These are phyloP conservation scores for Epinotia nisella DNA, from an alignment of 2,888 invertebrate genomes.

Conservation along the genomic window DNA sequence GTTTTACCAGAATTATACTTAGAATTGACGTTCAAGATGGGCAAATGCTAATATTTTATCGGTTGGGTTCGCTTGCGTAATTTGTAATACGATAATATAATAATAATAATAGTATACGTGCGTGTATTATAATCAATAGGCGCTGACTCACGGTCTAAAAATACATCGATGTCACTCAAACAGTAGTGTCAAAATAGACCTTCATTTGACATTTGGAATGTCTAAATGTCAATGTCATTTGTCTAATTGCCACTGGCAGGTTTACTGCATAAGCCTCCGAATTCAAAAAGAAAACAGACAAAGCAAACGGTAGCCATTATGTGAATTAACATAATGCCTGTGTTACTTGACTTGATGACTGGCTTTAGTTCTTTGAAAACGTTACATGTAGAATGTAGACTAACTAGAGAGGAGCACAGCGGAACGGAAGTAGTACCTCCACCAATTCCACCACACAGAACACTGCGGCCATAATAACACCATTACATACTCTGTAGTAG, in stretches of 20 bases:
- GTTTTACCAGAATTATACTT: too few species aligned
- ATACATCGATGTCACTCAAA: conserved; percentile 9
- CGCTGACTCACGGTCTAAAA: neutral
- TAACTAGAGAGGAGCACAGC: too few species aligned
- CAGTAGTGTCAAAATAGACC: conserved; percentile 19
- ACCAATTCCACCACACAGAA: too few species aligned
- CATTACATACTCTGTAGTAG: too few species aligned
- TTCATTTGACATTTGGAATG: conserved; percentile 18
- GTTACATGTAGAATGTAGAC: neutral
- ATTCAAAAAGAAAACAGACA: conserved; percentile 19
- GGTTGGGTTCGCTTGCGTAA: too few species aligned
- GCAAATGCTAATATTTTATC: too few species aligned
- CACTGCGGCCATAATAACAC: too few species aligned
- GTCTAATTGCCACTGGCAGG: conserved; percentile 13
- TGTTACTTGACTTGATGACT: neutral
- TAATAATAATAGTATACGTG: too few species aligned
- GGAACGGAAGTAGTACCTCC: too few species aligned
- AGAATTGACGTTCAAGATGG: too few species aligned
- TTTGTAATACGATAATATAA: too few species aligned
- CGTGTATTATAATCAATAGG: neutral
- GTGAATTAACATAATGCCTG: conserved; percentile 17
- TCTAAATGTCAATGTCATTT: conserved; percentile 32
- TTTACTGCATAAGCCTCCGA: conserved; percentile 5
- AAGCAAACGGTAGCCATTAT: neutral
- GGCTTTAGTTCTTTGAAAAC: neutral